Evolutionary conservation across 1,140 invertebrate species (phyloP), one percentile per base, ranked within the genome.

Genomic region (Coenobita brevimanus): DNA sequence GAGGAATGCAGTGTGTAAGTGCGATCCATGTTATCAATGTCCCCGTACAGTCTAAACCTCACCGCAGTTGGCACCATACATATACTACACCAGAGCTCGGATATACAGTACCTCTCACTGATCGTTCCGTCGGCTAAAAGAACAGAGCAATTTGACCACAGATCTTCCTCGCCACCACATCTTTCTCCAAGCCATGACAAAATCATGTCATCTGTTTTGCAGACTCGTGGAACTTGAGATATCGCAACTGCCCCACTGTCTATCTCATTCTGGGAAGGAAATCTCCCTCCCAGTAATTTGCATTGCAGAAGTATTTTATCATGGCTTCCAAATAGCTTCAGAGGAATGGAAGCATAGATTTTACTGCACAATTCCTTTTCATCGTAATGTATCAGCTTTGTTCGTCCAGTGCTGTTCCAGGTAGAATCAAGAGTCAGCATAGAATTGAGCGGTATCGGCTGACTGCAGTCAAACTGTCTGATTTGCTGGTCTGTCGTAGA

Each of bases 131-230:
- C 78, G 10, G 4, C n/a, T 1, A 62, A 33, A 10, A 62, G 50
- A 2, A 62, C 78, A 62, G 78, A 62, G 38, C 78, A 80, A 27
- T 62, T 33, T 15, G 78, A 60, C 78, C 57, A 62, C 1, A 80
- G 54, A 15, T n/a, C n/a, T 8, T 30, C 38, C 15, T 62, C 33
- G 24, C 50, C 10, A 3, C 36, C 33, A 1, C 3, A 27, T 24
- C 33, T 8, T 30, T 33, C 33, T n/a, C 78, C 78, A 1, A 60
- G 57, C 78, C 78, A 80, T 1, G 57, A 57, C 57, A 80, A 17
- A 33, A 57, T 38, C 15, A 2, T n/a, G 6, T 41, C 38, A 10
- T 57, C 17, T 2, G 57, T 57, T 2, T 38, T 38, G 54, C 78
- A 80, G 17, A 13, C 24, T 27, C 62, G 50, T 27, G 78, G n/a